Evolutionary conservation across 2,797 vertebrate genomes (phyloP), one percentile per base, ranked within the genome.

Genomic region (Euphonia xanthogaster): DNA sequence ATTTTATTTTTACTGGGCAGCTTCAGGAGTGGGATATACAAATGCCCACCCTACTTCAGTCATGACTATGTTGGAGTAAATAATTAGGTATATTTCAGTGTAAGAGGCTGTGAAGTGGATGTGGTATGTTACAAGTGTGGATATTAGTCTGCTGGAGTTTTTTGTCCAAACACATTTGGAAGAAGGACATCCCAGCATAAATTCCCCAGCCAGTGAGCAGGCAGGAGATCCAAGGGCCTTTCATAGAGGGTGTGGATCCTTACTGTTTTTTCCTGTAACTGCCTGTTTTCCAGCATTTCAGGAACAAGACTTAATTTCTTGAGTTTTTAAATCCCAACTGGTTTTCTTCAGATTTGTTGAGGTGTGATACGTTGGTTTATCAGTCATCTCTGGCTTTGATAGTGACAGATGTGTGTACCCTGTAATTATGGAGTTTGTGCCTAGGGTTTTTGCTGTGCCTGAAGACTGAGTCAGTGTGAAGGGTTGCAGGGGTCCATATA

Each of bases 311-410:
- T 37, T 73, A 25, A 1, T 70, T 72, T 72, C 20, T 65, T 66
- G 35, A 7, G 15, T 68, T 62, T 76, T 90, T 66, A 75, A 84
- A 47, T 66, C 23, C 27, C 54, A 65, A 9, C 15, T 16, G 2
- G 24, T 79, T 68, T 47, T 79, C 60, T 54, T 85, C 8, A 58
- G 4, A 66, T 70, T 73, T 70, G 5, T 63, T 81, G 37, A 62
- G 10, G n/a, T 71, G 18, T 78, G 10, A 16, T 14, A 3, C 0
- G 0, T 58, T 44, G 48, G 12, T 24, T 76, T 48, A 14, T 58
- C 40, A 25, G 1, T 67, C 25, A 45, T 31, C 51, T 33, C 42
- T 73, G 31, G 57, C 58, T 92, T 57, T 67, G 33, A 17, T 28
- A 31, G 27, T 12, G 50, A 28, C 63, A 39, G 63, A 30, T 21